Conservation (phyloP, 2,113 vertebrate genomes). For the Octodon degus region DNA sequence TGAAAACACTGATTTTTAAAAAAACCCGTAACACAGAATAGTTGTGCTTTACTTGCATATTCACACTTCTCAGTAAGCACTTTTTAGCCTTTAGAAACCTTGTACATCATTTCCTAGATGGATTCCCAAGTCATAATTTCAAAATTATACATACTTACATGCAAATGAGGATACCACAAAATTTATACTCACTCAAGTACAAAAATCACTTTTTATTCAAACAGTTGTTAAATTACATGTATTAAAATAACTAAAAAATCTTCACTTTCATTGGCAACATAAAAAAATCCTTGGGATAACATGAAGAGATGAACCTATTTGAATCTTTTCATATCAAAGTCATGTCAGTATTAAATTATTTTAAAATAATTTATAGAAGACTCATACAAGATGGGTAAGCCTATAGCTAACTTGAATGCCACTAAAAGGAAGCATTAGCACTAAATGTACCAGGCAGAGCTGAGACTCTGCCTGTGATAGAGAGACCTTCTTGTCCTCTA, state of each 20-base stretch:
- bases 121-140: background rate
- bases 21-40: background rate
- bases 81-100: background rate
- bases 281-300: background rate
- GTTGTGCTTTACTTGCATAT: background rate
- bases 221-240: constrained; percentile 2
- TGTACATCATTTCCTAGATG: background rate
- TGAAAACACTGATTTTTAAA: background rate
- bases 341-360: background rate
- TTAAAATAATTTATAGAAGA: background rate
- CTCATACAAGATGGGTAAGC: background rate
- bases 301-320: background rate
- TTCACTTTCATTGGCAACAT: background rate
- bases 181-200: background rate
- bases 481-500: background rate
- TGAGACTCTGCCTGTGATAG: background rate
- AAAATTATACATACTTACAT: background rate
- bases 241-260: background rate
- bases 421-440: background rate
- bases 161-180: background rate
- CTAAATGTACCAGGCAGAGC: background rate
- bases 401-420: background rate
- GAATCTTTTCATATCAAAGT: background rate
- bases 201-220: background rate
- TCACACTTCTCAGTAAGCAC: background rate